These are phyloP conservation scores for Acheta domesticus DNA, from an alignment of 2,888 invertebrate genomes.

Conservation along the genomic window DNA sequence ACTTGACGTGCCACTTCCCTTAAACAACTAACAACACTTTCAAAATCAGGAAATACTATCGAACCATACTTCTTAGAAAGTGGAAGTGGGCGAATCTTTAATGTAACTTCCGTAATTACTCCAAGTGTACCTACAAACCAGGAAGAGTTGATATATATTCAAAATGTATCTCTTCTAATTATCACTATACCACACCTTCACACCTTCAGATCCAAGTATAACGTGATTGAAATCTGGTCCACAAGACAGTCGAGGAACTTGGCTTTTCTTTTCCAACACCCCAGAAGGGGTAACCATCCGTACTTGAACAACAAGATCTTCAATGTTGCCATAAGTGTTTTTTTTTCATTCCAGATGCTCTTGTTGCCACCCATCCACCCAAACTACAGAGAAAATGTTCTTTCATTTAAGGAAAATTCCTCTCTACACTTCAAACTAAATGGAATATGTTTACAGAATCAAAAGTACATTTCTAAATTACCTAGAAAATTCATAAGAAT, in stretches of 20 bases:
- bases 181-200: constrained; percentile 52
- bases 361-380: constrained; percentile 96
- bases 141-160: neutral
- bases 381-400: constrained; percentile 54
- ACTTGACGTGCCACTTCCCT: constrained; percentile 68
- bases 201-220: constrained; percentile 86
- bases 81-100: constrained; percentile 87
- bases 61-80: constrained; percentile 84
- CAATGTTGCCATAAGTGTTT: constrained; percentile 96
- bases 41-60: constrained; percentile 90
- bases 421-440: neutral
- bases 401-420: neutral
- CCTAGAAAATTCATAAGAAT: constrained; percentile 94
- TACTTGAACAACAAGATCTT: constrained; percentile 87
- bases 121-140: constrained; percentile 71
- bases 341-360: constrained; percentile 99
- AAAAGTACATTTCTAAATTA: constrained; percentile 38
- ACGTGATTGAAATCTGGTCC: constrained; percentile 95
- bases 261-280: constrained; percentile 75
- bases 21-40: constrained; percentile 82
- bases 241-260: constrained; percentile 85
- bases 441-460: neutral
- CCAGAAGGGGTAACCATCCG: constrained; percentile 83
- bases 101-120: constrained; percentile 87
- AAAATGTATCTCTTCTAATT: neutral